phyloP scores from a whole-genome alignment of 2,888 invertebrate species.

The Tricholauxania praeusta region DNA sequence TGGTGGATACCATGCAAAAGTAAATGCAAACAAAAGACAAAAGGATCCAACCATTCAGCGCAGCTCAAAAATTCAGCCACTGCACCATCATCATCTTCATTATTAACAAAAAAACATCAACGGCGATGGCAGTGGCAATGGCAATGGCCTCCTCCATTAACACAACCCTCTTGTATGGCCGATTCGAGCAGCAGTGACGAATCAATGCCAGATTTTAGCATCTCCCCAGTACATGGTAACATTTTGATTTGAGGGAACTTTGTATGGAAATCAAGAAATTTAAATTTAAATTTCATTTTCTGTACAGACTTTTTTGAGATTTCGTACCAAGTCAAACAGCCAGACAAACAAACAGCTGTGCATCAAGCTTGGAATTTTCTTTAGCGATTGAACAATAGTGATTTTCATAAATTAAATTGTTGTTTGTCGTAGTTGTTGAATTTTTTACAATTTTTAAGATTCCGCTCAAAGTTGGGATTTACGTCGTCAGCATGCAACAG shows the following conservation, averaged over 20 bases:
- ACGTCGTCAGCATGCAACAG: background rate
- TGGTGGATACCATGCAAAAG: constrained; percentile 13
- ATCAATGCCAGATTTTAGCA: constrained; percentile 13
- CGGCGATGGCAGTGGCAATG: background rate
- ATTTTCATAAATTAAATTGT: constrained; percentile 62
- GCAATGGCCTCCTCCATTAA: background rate
- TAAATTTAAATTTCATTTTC: constrained; percentile 61
- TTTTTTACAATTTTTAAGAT: background rate
- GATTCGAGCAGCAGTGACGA: background rate
- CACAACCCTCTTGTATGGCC: background rate
- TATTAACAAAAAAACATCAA: background rate
- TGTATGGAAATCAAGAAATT: constrained; percentile 54
- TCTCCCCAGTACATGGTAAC: constrained; percentile 39
- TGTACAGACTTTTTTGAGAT: constrained; percentile 52
- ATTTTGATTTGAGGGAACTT: constrained; percentile 51
- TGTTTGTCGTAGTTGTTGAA: constrained; percentile 52
- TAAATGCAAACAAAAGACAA: constrained; percentile 38
- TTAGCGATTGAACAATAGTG: constrained; percentile 41
- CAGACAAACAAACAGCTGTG: background rate
- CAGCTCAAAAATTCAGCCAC: background rate
- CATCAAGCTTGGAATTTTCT: constrained; percentile 11
- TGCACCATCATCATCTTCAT: constrained; percentile 13
- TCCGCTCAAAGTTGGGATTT: background rate
- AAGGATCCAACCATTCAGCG: constrained; percentile 50
- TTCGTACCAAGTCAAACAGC: background rate